These are phyloP conservation scores for Pygocentrus nattereri DNA, from an alignment of 2,797 vertebrate genomes.

Conservation along the genomic window DNA sequence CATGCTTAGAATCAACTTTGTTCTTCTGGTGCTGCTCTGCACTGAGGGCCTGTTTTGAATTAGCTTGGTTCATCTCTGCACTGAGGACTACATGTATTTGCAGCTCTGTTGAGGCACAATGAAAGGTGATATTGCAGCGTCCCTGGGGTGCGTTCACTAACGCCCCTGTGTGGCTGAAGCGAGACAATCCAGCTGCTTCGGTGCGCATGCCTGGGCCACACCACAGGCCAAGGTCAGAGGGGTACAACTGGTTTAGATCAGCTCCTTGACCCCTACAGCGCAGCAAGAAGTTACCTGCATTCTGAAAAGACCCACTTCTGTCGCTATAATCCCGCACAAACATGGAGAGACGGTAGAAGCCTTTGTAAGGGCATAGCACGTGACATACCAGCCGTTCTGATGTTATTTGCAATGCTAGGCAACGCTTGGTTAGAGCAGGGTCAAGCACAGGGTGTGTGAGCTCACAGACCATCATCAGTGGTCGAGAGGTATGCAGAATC, in stretches of 20 bases:
- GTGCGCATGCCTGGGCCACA: conserved; percentile 82
- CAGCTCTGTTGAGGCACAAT: conserved; percentile 53
- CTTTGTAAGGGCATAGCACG: conserved; percentile 74
- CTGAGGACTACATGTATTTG: conserved; percentile 73
- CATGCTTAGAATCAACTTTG: conserved; percentile 1
- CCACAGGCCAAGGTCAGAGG: conserved; percentile 70
- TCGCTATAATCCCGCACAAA: conserved; percentile 80
- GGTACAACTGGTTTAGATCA: conserved; percentile 75
- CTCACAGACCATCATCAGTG: conserved; percentile 79
- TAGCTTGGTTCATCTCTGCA: conserved; percentile 58
- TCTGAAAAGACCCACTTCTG: conserved; percentile 74
- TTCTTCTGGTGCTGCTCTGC: conserved; percentile 52
- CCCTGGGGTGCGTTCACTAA: conserved; percentile 79
- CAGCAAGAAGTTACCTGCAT: conserved; percentile 79
- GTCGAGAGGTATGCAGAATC: conserved; percentile 72
- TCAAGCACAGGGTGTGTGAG: conserved; percentile 74
- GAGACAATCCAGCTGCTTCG: conserved; percentile 71
- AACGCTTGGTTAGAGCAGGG: conserved; percentile 72
- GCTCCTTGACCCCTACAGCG: conserved; percentile 69
- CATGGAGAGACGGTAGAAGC: conserved; percentile 80
- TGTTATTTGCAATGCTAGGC: conserved; percentile 80
- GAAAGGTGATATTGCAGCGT: conserved; percentile 85
- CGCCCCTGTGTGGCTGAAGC: conserved; percentile 77
- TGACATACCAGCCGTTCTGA: conserved; percentile 76
- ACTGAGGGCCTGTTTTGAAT: conserved; percentile 50